Evolutionary conservation across 2,888 invertebrate species (phyloP), one percentile per base, ranked within the genome.

Genomic region (Cantharis flavilabris): DNA sequence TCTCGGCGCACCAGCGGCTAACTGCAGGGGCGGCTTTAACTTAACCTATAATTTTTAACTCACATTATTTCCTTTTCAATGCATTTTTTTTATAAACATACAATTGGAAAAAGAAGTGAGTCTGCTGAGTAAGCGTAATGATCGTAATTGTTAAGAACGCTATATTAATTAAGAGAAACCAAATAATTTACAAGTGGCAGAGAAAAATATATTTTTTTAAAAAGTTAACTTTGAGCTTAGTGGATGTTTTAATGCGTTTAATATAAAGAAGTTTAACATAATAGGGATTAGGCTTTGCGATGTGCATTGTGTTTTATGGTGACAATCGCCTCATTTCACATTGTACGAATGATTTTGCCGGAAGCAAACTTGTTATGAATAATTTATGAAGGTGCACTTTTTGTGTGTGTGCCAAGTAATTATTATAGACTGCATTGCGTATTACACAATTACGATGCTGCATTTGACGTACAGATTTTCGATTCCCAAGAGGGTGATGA

Each of bases 401-500:
- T 76, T 71, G 62, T 71, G 18, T 69, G 28, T 69, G 30, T 72
- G 67, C n/a, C 9, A 72, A 33, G 69, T 76, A 72, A 76, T 69
- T 76, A 72, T 69, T 26, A 62, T 69, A 62, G 33, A 64, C 72
- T 65, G 70, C 75, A 71, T 71, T 63, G 62, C 64, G 62, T 16
- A 71, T 69, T 71, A 69, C 72, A 70, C 72, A 30, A 72, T 76
- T 76, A 72, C 70, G 72, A 69, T 62, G 62, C 63, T 76, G 76
- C 71, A 76, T 71, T 76, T 76, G 76, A 70, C 69, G 76, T 76
- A 63, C 64, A 28, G 72, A 76, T 76, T 76, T 69, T 23, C 33
- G 28, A 76, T 76, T 76, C 76, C 72, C 76, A 72, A 70, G 69
- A 64, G 72, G 72, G 76, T 63, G 76, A 72, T 76, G 76, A 63